A percentile compares a stretch with the other conserved stretches of the same genome.
phyloP scores from a whole-genome alignment of 2,113 vertebrate species.

The Cyanocitta stelleri region DNA sequence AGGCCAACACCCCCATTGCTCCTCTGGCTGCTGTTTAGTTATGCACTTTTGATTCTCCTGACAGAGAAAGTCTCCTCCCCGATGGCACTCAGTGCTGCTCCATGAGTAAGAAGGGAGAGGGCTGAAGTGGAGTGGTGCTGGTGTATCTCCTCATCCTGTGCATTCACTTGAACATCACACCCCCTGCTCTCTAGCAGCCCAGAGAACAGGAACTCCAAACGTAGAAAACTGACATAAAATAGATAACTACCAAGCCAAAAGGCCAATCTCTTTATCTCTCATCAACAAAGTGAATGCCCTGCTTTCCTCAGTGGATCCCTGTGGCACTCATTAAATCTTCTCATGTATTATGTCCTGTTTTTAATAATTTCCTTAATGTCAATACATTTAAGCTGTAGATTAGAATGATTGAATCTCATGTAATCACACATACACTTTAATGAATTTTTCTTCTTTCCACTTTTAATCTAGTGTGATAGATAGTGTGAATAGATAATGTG shows the following conservation, averaged over 20 bases:
- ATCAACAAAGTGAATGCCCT: not conserved
- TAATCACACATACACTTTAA: not conserved
- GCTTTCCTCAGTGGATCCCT: not conserved
- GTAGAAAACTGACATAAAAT: not conserved
- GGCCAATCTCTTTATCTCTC: not conserved
- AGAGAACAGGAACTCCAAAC: not conserved
- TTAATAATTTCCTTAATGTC: not conserved
- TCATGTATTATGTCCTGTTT: not conserved
- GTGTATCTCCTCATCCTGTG: not conserved
- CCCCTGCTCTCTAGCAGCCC: slow-evolving; percentile 32
- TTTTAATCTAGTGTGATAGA: not conserved
- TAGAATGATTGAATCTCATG: not conserved
- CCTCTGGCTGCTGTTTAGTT: not conserved
- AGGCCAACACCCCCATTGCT: not conserved
- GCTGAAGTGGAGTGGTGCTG: slow-evolving; percentile 15
- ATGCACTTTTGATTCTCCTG: not conserved
- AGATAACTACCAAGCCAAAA: not conserved
- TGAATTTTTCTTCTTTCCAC: not conserved
- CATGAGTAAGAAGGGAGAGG: slow-evolving; percentile 43
- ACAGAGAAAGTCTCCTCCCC: not conserved
- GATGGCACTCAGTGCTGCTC: not conserved
- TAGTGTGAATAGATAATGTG: no score
- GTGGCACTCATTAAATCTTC: not conserved
- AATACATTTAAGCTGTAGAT: not conserved
- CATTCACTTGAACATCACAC: not conserved